Evolutionary conservation across 2,797 vertebrate species (phyloP), one percentile per base, ranked within the genome.

Genomic region (Zalophus californianus): DNA sequence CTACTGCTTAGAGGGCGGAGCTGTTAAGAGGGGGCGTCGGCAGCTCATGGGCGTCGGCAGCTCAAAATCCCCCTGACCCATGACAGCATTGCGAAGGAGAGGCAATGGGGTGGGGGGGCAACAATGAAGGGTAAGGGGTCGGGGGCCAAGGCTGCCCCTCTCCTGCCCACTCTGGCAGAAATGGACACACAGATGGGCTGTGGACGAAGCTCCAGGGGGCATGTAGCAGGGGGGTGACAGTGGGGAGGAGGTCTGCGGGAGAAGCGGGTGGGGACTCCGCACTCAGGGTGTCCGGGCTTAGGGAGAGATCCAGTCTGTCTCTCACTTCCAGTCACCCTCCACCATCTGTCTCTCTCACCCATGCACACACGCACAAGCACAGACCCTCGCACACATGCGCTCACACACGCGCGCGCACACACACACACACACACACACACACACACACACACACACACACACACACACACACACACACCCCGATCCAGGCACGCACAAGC

Each of bases 41-140:
- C 32, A 38, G 79, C 48, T 50, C 15, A 0, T 0, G 18, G 50
- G 64, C 16, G 2, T 44, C 44, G 44, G 8, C 44, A 44, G 44
- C 9, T 44, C 21, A 3, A 10, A 14, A 18, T 1, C 5, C 5
- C 12, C 16, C 18, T 9, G 15, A 72, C 1, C 6, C 3, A 2
- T 14, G 48, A 20, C n/a, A 7, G 52, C 12, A 2, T 0, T 2
- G 16, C 35, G 77, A 41, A 27, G 50, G 48, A 72, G 56, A 20
- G n/a, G 52, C 3, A 4, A 2, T 4, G 20, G 8, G 2, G 15
- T 3, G 4, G 0, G 9, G 1, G 9, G 9, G 1, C 2, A 20
- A 1, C 2, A 5, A 32, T 0, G 52, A 32, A n/a, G 13, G n/a
- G 56, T 0, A 15, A 7, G 25, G 56, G 15, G 5, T 3, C 2